Base-by-base conservation (phyloP, 2,797 vertebrate genomes). In the Bufotes viridis region DNA sequence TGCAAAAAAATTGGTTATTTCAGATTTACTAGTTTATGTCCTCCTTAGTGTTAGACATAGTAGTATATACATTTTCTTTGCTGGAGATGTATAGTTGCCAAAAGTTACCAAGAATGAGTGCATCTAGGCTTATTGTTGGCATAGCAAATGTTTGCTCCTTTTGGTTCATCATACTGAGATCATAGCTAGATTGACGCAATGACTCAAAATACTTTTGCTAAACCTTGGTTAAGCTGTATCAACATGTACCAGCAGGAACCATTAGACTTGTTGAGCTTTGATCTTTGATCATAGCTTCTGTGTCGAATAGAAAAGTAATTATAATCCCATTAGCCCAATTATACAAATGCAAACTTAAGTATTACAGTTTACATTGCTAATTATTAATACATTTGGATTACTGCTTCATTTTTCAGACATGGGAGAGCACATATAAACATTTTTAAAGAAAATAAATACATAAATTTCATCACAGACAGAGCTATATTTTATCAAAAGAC, bases 81-180 rank as follows among this genome's bases (percentile, higher is more conserved):
- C 14, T 34, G 1, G n/a, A 34, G 26, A 70, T 70, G 14, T 13
- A 34, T 2, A 34, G 26, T 74, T 74, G 18, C 70, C 70, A 42
- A 74, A 74, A 78, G 22, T 51, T 55, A n/a, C 22, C n/a, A 55
- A 78, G 75, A 78, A 24, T n/a, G 22, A 55, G 2, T 13, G 9
- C 49, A 15, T 34, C 26, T 7, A 10, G 18, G 74, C 49, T 13
- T 49, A 20, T 51, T 7, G 15, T 18, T 51, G 20, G 22, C 22
- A 78, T 78, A 18, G 49, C 75, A 78, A 78, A 78, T 55, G 75
- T 78, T 78, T 78, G 22, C n/a, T 78, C 75, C 75, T 55, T 78
- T 78, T 78, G 51, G 51, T 49, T 15, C 49, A 78, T 55, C n/a
- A 24, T 24, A 24, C 75, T 55, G 22, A 78, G 55, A 78, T 22